Base-by-base conservation (phyloP, 2,888 invertebrate genomes). In the Helleia helle region DNA sequence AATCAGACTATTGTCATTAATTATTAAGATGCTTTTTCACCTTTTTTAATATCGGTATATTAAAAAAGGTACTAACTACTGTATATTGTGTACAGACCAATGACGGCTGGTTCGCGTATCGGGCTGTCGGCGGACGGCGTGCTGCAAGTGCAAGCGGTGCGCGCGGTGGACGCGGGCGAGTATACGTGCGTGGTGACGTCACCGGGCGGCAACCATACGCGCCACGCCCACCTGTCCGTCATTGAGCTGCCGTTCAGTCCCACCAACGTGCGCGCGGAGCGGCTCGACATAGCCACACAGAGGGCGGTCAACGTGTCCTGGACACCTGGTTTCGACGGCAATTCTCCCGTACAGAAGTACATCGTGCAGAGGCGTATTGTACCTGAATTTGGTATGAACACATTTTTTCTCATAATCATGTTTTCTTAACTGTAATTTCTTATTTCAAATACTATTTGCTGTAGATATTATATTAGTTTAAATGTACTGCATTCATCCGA, bases 291-390 rank as follows among this genome's bases (percentile, higher is more conserved):
- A 3, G 86, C 89, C 8, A 86, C 88, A 1, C 90, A 90, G 45
- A 89, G 89, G 63, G 93, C 94, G 17, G 94, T 98, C 48, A 95
- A 96, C 62, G 91, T 99, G 2, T 92, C 92, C 12, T 99, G 99
- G 98, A 93, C 93, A 7, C 93, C 96, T 0, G 96, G 96, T 17
- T 99, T 98, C 72, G 96, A 99, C 79, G 99, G 99, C 41, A 98
- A 99, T 72, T 96, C 96, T 61, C 95, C 96, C 6, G 92, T 98
- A 43, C 89, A 93, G 56, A 94, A 96, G 65, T 99, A 94, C 70
- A 95, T 96, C 49, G 89, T 99, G 40, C 96, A 99, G 69, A 93
- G 92, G 70, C 88, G 96, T 48, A 92, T 95, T 58, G 93, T 97
- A 15, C 93, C 95, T 1, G 93, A 93, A 71, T 87, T 94, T 53